These are phyloP conservation scores for Pluvianellus socialis DNA, from an alignment of 2,113 vertebrate species.

Conservation along the genomic window DNA sequence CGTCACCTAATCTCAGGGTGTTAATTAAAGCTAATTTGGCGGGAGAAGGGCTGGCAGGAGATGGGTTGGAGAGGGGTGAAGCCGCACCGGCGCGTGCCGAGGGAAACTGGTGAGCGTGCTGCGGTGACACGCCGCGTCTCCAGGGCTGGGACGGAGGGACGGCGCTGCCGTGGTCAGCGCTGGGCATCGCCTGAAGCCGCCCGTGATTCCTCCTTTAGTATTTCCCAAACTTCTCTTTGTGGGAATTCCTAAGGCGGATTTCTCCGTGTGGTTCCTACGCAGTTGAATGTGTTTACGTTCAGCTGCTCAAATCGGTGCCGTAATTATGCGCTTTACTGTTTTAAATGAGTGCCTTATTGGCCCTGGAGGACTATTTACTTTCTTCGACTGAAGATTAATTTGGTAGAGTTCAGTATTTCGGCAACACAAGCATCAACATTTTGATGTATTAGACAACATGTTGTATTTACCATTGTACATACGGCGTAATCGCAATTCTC, in stretches of 20 bases:
- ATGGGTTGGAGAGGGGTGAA: background rate
- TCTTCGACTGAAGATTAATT: slow-evolving; percentile 5
- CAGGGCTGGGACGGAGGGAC: background rate
- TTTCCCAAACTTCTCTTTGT: background rate
- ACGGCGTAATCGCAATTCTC: background rate
- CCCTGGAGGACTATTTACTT: slow-evolving; percentile 20
- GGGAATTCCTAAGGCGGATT: background rate
- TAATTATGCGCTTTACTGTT: background rate
- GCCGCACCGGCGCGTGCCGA: rapidly evolving
- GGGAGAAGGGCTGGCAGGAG: background rate
- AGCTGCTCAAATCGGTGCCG: background rate
- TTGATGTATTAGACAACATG: background rate
- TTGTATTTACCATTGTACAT: background rate
- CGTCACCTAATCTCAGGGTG: background rate
- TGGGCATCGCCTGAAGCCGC: too few relatives aligned
- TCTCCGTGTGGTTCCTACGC: background rate
- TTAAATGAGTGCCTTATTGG: background rate
- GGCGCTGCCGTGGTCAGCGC: too few relatives aligned
- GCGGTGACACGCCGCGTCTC: background rate
- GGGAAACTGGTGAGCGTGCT: background rate
- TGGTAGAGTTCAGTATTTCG: background rate
- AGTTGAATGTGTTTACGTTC: background rate
- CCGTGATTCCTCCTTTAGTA: too few relatives aligned
- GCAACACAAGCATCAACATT: background rate
- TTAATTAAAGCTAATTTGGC: background rate